Evolutionary conservation across 2,113 vertebrate genomes (phyloP).

Genomic region (Laticauda laticaudata): DNA sequence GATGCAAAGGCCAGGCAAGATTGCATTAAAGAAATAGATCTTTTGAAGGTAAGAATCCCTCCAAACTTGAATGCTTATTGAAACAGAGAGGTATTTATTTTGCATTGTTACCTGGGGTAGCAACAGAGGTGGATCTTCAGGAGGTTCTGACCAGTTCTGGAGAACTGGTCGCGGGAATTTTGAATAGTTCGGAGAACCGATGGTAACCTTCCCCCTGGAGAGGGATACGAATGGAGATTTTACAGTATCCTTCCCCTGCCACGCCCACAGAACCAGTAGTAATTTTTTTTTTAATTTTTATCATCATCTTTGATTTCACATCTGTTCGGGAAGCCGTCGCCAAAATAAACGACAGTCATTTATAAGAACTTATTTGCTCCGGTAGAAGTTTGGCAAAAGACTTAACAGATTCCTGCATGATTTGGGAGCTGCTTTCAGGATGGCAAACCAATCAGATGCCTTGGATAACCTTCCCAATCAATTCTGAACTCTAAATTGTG

Average conservation of each 20-base stretch:
- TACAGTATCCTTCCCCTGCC: too few relatives aligned
- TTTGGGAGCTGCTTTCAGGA: background rate
- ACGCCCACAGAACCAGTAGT: too few relatives aligned
- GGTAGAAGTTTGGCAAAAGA: background rate
- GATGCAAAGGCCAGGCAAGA: constrained; percentile 92
- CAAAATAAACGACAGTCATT: background rate
- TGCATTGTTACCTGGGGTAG: background rate
- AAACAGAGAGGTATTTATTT: background rate
- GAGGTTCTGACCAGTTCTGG: too few relatives aligned
- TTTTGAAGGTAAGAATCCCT: constrained; percentile 82
- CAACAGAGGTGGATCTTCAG: too few relatives aligned
- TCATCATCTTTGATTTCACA: too few relatives aligned
- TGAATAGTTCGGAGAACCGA: too few relatives aligned
- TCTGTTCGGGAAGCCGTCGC: background rate
- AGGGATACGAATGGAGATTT: too few relatives aligned
- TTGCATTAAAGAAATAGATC: constrained; percentile 93
- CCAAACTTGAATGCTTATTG: rapidly evolving
- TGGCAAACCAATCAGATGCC: background rate
- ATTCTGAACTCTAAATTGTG: background rate
- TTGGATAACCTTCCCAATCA: background rate
- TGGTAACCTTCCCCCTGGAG: too few relatives aligned
- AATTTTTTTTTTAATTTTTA: too few relatives aligned
- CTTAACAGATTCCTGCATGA: background rate
- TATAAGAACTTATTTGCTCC: background rate
- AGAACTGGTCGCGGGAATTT: too few relatives aligned